Percentiles rank a stretch among this genome's conserved stretches.
These are phyloP conservation scores for Platysteira castanea DNA, from an alignment of 2,113 vertebrate genomes.

Conservation along the genomic window DNA sequence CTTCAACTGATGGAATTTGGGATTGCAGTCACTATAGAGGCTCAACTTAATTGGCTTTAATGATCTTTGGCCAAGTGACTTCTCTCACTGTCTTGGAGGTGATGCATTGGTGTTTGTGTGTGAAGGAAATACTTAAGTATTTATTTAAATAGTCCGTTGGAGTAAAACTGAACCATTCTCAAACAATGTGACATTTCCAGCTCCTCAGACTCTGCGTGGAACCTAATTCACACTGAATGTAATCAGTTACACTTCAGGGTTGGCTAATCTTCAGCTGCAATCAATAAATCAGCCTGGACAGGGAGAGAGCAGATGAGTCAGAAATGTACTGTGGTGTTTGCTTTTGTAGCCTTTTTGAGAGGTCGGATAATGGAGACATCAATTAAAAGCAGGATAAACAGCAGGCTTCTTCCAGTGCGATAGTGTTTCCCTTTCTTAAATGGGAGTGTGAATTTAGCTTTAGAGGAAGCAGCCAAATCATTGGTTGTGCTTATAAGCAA, in stretches of 20 bases:
- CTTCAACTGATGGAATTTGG: neutral
- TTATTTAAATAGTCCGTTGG: neutral
- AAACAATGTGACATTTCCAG: neutral
- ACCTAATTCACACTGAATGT: neutral
- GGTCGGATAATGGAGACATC: constrained; percentile 5
- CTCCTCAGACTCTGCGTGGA: neutral
- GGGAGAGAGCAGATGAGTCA: neutral
- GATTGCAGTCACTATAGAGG: neutral
- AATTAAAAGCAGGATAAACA: constrained; percentile 22
- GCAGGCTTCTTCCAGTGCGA: neutral
- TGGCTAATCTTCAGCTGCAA: constrained; percentile 24
- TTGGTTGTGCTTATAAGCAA: neutral
- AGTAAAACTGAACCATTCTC: neutral
- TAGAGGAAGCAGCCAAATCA: neutral
- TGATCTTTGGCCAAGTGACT: neutral
- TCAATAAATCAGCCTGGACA: neutral
- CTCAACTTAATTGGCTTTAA: neutral
- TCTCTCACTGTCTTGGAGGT: neutral
- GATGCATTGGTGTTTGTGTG: neutral
- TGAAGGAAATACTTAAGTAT: neutral
- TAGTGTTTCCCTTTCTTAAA: neutral
- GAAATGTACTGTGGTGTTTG: constrained; percentile 16
- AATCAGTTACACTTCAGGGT: neutral
- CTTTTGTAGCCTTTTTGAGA: constrained; percentile 8
- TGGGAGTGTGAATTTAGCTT: neutral